A percentile compares a stretch with the other conserved stretches of the same genome.
phyloP scores from a whole-genome alignment of 1,140 invertebrate genomes.

The Musca vetustissima region DNA sequence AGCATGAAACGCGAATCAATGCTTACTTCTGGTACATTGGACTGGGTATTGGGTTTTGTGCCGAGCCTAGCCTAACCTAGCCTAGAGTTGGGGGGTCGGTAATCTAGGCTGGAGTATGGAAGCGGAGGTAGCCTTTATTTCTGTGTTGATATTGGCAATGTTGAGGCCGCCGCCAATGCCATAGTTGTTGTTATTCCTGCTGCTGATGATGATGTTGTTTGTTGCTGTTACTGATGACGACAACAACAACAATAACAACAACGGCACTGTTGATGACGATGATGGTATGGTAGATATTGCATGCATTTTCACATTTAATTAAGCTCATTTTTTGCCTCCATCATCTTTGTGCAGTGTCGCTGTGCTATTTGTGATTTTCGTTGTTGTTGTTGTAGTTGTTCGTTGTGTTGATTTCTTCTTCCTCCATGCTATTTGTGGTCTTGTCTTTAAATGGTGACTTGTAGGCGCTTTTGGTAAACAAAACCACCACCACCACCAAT shows the following conservation, averaged over 20 bases:
- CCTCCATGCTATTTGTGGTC: neutral
- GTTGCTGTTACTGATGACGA: neutral
- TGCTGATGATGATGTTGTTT: neutral
- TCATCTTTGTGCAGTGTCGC: constrained; percentile 2
- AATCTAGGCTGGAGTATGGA: too few relatives aligned
- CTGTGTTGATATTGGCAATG: neutral
- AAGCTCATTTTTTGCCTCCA: constrained; percentile 13
- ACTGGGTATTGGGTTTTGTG: too few relatives aligned
- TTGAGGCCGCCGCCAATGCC: neutral
- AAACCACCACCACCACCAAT: too few relatives aligned
- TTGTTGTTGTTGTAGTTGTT: constrained; percentile 5
- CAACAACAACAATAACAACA: neutral
- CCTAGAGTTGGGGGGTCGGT: too few relatives aligned
- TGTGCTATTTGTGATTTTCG: too few relatives aligned
- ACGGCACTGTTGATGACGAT: too few relatives aligned
- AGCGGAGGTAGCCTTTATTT: neutral
- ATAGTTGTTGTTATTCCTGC: neutral
- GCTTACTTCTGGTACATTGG: too few relatives aligned
- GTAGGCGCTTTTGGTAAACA: constrained; percentile 14
- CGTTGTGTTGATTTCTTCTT: neutral
- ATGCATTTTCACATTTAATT: constrained; percentile 24
- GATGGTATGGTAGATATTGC: constrained; percentile 20
- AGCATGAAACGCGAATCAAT: too few relatives aligned
- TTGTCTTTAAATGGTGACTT: constrained; percentile 23
- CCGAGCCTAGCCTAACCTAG: too few relatives aligned